Evolutionary conservation across 2,113 vertebrate genomes (phyloP).

Genomic region (Dinomys branickii): DNA sequence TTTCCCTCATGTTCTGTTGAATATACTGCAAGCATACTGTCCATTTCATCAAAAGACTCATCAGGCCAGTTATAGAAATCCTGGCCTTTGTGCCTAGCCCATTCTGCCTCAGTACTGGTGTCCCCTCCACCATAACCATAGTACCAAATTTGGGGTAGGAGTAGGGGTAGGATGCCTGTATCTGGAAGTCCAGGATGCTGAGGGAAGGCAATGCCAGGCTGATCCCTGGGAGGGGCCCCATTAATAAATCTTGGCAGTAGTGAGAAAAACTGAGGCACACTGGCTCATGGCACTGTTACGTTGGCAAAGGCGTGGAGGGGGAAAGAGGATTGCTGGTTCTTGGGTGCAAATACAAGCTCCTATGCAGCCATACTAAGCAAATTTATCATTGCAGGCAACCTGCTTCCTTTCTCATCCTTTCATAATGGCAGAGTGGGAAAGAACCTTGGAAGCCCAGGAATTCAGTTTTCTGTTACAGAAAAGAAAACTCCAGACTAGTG

Average conservation of each 20-base stretch:
- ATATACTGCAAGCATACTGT: conserved; percentile 90
- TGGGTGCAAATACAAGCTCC: conserved; percentile 43
- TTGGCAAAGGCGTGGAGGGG: conserved; percentile 24
- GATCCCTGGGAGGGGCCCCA: neutral
- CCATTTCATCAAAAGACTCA: neutral
- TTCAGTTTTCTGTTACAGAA: conserved; percentile 7
- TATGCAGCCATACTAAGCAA: neutral
- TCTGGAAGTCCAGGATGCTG: neutral
- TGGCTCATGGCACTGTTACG: neutral
- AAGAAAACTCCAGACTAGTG: neutral
- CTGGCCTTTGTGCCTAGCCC: conserved; percentile 93
- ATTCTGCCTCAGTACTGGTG: conserved; percentile 95
- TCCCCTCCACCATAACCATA: conserved; percentile 97
- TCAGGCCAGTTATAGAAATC: neutral
- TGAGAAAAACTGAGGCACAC: conserved; percentile 54
- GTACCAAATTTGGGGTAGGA: neutral
- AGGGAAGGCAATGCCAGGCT: neutral
- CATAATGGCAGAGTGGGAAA: conserved; percentile 29
- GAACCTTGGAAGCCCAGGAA: conserved; percentile 51
- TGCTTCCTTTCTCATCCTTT: conserved; percentile 51
- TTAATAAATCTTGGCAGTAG: conserved; percentile 35
- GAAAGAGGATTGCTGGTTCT: conserved; percentile 19
- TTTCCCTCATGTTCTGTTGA: conserved; percentile 96
- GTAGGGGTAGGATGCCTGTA: neutral
- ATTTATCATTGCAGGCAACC: neutral